Percentiles rank a stretch among this genome's conserved stretches.
phyloP scores from a whole-genome alignment of 1,140 invertebrate species.

The roundworm (Caenorhabditis elegans) region WBcel235 BX284604.4:1952501-1953000 shows the following conservation, averaged over 20 bases:
- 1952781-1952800: constrained; percentile 16
- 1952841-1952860: background rate
- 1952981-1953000: background rate
- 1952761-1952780: background rate
- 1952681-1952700: background rate
- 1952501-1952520: too few relatives aligned
- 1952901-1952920: background rate
- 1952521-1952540: background rate
- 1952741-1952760: background rate
- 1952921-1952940: background rate
- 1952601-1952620: background rate
- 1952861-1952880: background rate
- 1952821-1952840: background rate
- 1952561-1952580: background rate
- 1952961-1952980: background rate
- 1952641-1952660: background rate
- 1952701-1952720: too few relatives aligned
- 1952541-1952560: background rate
- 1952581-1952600: background rate
- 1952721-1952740: background rate
- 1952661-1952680: background rate
- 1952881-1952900: background rate
- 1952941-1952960: background rate
- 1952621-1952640: background rate
- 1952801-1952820: background rate